Evolutionary conservation across 2,113 vertebrate genomes (phyloP), one percentile per base, ranked within the genome.

Genomic region (Stictonetta naevosa): DNA sequence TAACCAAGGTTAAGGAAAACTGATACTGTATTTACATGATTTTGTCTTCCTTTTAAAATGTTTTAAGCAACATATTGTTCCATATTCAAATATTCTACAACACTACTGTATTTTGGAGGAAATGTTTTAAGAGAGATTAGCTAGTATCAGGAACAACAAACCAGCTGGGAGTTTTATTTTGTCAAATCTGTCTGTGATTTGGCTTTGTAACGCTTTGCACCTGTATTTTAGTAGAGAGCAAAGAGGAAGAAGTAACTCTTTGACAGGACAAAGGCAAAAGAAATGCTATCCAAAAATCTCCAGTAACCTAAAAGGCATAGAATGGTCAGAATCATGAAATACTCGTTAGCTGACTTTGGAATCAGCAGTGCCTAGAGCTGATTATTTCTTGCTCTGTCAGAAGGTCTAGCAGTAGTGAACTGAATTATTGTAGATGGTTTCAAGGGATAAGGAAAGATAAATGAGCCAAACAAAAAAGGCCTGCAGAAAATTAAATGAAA

Each of bases 401-500:
- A 93, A 95, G 42, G 82, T 90, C 86, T 91, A 66, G 42, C 40
- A 79, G 69, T 64, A 93, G 73, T 80, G 86, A 88, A 38, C 83
- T 92, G 95, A 93, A 96, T 97, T 93, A 94, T 26, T 21, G 52
- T 86, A 88, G 89, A 91, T 92, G 80, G 48, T 91, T 97, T 86
- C 60, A 88, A 92, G 95, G 92, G 97, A 97, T 97, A 97, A 98
- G 74, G 34, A 67, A 95, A 98, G 96, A 96, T 96, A 96, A 97
- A 93, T 74, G 81, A 97, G 80, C 40, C 71, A 93, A 95, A 96
- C 7, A 59, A 91, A 97, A 95, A 96, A 92, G 72, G 46, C 92
- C 96, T 96, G 56, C 38, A 97, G 96, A 97, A 97, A 97, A 97
- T 97, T 76, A 97, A 98, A 97, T 87, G 80, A 97, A 97, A 92